These are phyloP conservation scores for Coranthus polyacanthus DNA, from an alignment of 2,797 vertebrate genomes.

Conservation along the genomic window DNA sequence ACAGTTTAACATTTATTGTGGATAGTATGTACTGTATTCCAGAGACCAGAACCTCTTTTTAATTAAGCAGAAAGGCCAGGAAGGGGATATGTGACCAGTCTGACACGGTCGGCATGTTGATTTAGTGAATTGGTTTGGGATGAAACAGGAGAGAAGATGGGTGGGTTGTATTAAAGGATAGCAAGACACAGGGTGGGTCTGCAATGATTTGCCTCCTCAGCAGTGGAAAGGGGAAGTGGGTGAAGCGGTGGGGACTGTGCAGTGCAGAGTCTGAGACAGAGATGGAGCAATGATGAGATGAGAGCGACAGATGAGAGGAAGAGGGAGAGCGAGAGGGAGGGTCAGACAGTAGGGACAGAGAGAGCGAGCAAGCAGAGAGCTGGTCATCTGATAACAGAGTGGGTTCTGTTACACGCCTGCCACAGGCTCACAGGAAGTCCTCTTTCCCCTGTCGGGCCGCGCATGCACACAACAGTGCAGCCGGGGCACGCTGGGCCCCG, in stretches of 20 bases:
- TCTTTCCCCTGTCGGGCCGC: slow-evolving; percentile 70
- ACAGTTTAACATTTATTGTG: slow-evolving; percentile 8
- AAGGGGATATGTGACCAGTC: slow-evolving; percentile 47
- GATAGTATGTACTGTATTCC: slow-evolving; percentile 3
- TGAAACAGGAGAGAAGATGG: slow-evolving; percentile 55
- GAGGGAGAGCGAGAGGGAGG: slow-evolving; percentile 45
- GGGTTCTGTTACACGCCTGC: slow-evolving; percentile 88
- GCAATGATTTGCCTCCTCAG: slow-evolving; percentile 76
- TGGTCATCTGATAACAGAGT: slow-evolving; percentile 91
- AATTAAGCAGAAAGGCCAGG: slow-evolving; percentile 47
- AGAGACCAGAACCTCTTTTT: slow-evolving; percentile 37
- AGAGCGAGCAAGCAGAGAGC: slow-evolving; percentile 75
- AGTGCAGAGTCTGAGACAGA: slow-evolving; percentile 76
- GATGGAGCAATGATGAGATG: slow-evolving; percentile 77
- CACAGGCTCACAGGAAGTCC: slow-evolving; percentile 85
- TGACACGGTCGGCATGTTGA: slow-evolving; percentile 46
- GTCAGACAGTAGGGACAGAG: slow-evolving; percentile 75
- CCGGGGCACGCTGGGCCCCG: slow-evolving; percentile 33
- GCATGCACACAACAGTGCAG: slow-evolving; percentile 63
- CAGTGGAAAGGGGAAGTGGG: slow-evolving; percentile 84
- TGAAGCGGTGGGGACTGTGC: slow-evolving; percentile 78
- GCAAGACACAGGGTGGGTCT: slow-evolving; percentile 61
- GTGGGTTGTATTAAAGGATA: slow-evolving; percentile 59
- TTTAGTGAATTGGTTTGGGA: slow-evolving; percentile 44
- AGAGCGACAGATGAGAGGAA: slow-evolving; percentile 76